Evolutionary conservation across 2,113 vertebrate species (phyloP).

Genomic region (Azemiops feae): DNA sequence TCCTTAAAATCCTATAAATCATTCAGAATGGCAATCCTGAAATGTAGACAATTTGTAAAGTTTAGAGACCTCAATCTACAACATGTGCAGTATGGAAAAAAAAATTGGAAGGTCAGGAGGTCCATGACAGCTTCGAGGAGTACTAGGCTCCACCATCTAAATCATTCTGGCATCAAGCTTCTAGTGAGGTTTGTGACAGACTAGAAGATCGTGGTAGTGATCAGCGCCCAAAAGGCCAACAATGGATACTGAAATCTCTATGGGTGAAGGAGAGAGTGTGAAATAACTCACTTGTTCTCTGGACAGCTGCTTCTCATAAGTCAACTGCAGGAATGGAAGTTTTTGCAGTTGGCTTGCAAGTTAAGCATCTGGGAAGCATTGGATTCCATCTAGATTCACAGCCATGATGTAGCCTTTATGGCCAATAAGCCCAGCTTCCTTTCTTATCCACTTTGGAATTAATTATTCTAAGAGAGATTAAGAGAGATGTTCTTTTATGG

Average conservation of each 20-base stretch:
- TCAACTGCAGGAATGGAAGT: neutral
- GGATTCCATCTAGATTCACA: neutral
- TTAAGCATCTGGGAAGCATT: neutral
- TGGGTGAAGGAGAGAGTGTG: neutral
- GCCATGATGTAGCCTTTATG: neutral
- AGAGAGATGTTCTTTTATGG: neutral
- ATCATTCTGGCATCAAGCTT: neutral
- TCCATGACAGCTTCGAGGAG: neutral
- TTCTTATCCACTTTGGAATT: neutral
- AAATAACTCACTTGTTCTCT: neutral
- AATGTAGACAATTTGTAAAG: neutral
- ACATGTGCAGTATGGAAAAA: neutral
- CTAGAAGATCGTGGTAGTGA: neutral
- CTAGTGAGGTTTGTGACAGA: neutral
- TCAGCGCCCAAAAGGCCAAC: neutral
- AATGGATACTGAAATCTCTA: neutral
- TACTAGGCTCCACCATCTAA: neutral
- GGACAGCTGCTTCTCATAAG: neutral
- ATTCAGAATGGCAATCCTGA: neutral
- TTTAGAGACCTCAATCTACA: neutral
- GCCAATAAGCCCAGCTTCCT: neutral
- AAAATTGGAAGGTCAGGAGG: neutral
- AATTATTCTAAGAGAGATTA: neutral
- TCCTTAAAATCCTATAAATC: neutral
- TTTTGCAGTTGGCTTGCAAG: neutral